phyloP scores from a whole-genome alignment of 2,888 invertebrate species.

The Neelides folsomi region DNA sequence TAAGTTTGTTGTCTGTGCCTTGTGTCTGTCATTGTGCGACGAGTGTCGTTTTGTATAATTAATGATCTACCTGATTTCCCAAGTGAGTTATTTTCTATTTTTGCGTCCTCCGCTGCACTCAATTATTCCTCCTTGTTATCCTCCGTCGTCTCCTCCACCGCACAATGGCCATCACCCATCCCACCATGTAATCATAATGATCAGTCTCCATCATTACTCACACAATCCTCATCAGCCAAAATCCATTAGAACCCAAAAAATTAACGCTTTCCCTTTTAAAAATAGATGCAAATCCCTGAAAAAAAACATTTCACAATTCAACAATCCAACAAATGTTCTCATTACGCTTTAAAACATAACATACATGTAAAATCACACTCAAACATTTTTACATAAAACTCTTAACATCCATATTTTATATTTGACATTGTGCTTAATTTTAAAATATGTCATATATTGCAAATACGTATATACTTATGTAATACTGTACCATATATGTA shows the following conservation, averaged over 20 bases:
- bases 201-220: not conserved
- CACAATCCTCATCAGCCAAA: not conserved
- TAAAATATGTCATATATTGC: too few species aligned
- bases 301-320: too few species aligned
- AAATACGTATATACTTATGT: too few species aligned
- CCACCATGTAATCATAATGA: not conserved
- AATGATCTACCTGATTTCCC: slow-evolving; percentile 18
- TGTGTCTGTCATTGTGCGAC: slow-evolving; percentile 6
- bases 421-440: too few species aligned
- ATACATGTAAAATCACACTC: too few species aligned
- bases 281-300: too few species aligned
- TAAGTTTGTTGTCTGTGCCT: slow-evolving; percentile 5
- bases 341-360: too few species aligned
- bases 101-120: slow-evolving; percentile 10
- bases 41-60: slow-evolving; percentile 6
- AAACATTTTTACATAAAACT: too few species aligned
- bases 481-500: too few species aligned
- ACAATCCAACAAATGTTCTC: too few species aligned
- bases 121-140: slow-evolving; percentile 8
- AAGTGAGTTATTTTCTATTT: slow-evolving; percentile 11
- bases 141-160: not conserved
- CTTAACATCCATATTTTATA: too few species aligned
- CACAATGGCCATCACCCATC: slow-evolving; percentile 3
- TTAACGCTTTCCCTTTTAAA: too few species aligned
- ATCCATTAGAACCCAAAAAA: not conserved